Base-by-base conservation (phyloP, 2,888 invertebrate species). In the Orchesellides sinensis region DNA sequence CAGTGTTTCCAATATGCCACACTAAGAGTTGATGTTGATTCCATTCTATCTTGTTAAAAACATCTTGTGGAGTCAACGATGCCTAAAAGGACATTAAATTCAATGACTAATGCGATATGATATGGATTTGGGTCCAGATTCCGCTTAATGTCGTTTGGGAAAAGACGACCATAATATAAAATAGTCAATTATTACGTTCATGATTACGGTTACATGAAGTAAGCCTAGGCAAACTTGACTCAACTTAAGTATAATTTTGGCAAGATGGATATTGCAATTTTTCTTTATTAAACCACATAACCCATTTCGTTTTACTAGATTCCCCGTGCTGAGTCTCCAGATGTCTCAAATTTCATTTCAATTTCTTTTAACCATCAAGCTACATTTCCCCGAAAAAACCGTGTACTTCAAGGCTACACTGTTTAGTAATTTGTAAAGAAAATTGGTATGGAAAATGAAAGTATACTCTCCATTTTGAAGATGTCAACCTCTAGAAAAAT, bases 231-330 rank as follows among this genome's bases (percentile, higher is more conserved):
- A 32, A 2, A 17, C 5, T 63, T 14, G 14, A 63, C 21, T 45
- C 35, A 61, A n/a, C n/a, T n/a, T n/a, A 49, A 47, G 8, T 8
- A 3, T 29, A 63, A n/a, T 73, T 72, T 59, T 54, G 35, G 69
- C 54, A 49, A 63, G 61, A 63, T 32, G 45, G 19, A 72, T 72
- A 74, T 49, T 74, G 63, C 63, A 52, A 65, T 74, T 74, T 52
- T 65, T 74, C 74, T 74, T 74, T 74, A 74, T 74, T 74, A 74
- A 74, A 74, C 74, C 74, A 40, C 74, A 65, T 52, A 65, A 40
- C 65, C 35, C 49, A 54, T 65, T 74, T 40, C 17, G 17, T 54
- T 65, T 74, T 74, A 74, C 65, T 49, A 54, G 74, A 73, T 73
- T 73, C 63, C 45, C 27, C 45, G 17, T 72, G 72, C 59, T 59